Base-by-base conservation (phyloP, 2,888 invertebrate species). In the Watsonalla cultraria region DNA sequence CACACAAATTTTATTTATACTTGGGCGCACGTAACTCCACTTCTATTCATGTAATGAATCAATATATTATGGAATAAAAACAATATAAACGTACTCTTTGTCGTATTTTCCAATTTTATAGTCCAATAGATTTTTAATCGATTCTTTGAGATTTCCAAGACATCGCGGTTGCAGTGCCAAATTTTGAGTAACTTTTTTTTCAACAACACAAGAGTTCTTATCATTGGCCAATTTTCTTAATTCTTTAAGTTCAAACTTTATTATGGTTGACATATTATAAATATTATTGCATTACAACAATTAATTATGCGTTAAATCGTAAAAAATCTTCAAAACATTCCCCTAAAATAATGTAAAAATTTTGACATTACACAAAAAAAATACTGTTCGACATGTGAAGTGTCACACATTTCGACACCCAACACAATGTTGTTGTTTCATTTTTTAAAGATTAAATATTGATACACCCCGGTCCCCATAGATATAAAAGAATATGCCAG, bases 161-260 rank as follows among this genome's bases (percentile, higher is more conserved):
- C 94, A 93, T 87, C 92, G 92, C 6, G 94, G 94, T 74, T 93
- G 93, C 51, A 94, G 70, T 0, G 92, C 91, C 52, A 94, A 66
- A 65, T 93, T 93, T 73, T 92, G 91, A 24, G 84, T 92, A 7
- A 90, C 84, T 70, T 80, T 90, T 69, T 92, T 92, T 60, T 91
- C 89, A 60, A 86, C 70, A 39, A 94, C 92, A 73, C 92, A 92
- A 0, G 93, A 92, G 60, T 92, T 91, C 62, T 91, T 89, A 58
- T 92, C 92, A 62, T 85, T 86, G 5, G 91, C 73, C 60, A 94
- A 80, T 61, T 87, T 91, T 54, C 82, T 80, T 53, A 94, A 76
- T 64, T 93, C 92, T 64, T 90, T 85, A 48, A 88, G 69, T 56
- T 91, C 90, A 72, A 92, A 92, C 74, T 88, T 88, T 61, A 91